phyloP scores from a whole-genome alignment of 2,113 vertebrate genomes.

The Erythrocercus mccallii region DNA sequence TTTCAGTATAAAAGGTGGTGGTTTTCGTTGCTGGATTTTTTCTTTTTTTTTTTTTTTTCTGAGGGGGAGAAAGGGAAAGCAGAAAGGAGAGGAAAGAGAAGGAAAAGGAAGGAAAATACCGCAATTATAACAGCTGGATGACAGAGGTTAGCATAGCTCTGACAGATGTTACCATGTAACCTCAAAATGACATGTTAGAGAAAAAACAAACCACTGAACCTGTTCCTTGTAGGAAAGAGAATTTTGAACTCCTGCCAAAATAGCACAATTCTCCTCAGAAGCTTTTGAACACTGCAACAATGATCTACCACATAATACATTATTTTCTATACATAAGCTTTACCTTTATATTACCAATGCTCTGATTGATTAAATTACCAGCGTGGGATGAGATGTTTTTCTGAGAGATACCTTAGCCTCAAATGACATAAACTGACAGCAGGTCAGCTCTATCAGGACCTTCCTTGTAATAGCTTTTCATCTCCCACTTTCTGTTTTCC shows the following conservation, averaged over 20 bases:
- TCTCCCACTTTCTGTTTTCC: not conserved
- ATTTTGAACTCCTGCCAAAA: slow-evolving; percentile 44
- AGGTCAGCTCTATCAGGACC: not conserved
- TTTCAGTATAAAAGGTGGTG: slow-evolving; percentile 68
- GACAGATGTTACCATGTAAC: slow-evolving; percentile 58
- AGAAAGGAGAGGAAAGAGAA: slow-evolving; percentile 39
- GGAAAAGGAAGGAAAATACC: slow-evolving; percentile 52
- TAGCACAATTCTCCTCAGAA: slow-evolving; percentile 33
- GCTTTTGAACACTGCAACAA: not conserved
- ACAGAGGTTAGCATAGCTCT: slow-evolving; percentile 58
- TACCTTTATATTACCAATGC: not conserved
- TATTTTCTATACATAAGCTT: slow-evolving; percentile 7
- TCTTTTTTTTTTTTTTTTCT: not conserved
- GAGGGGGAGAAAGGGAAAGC: slow-evolving; percentile 34
- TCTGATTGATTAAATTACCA: slow-evolving; percentile 25
- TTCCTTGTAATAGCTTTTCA: not conserved
- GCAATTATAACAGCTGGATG: slow-evolving; percentile 58
- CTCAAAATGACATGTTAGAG: slow-evolving; percentile 44
- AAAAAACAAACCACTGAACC: slow-evolving; percentile 24
- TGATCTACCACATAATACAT: slow-evolving; percentile 1
- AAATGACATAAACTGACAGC: not conserved
- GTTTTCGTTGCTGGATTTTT: not conserved
- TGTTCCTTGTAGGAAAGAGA: slow-evolving; percentile 34
- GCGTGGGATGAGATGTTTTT: not conserved
- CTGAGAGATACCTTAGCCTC: not conserved